These are phyloP conservation scores for Monoplex corrugatus DNA, from an alignment of 2,888 invertebrate species.

Conservation along the genomic window DNA sequence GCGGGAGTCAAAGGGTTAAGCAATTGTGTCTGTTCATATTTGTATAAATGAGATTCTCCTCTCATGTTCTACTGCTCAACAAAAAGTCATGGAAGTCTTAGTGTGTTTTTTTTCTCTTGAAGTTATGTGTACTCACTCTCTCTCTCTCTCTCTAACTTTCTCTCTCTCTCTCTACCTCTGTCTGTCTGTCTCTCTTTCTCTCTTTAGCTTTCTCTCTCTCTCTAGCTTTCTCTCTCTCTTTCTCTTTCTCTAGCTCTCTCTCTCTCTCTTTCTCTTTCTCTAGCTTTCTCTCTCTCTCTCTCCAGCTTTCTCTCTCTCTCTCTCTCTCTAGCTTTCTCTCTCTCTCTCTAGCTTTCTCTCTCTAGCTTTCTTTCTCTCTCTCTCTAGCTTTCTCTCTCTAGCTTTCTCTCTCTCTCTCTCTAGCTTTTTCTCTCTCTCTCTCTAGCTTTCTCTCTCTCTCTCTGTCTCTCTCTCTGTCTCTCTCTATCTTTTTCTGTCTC, in stretches of 20 bases:
- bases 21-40: too few species aligned
- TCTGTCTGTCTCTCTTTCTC: too few species aligned
- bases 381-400: too few species aligned
- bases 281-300: background rate
- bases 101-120: too few species aligned
- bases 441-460: conserved; percentile 36
- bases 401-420: conserved; percentile 4
- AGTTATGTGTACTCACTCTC: too few species aligned
- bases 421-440: conserved; percentile 18
- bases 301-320: background rate
- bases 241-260: background rate
- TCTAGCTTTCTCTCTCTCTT: background rate
- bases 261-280: background rate
- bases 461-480: conserved; percentile 47
- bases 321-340: background rate
- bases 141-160: too few species aligned
- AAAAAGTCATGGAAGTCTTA: too few species aligned
- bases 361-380: background rate
- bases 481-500: background rate
- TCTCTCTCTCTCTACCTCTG: too few species aligned
- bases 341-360: background rate
- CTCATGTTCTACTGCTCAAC: too few species aligned
- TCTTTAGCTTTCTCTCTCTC: background rate
- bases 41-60: too few species aligned
- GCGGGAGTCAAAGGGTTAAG: too few species aligned